Evolutionary conservation across 2,888 invertebrate genomes (phyloP).

Genomic region (Himalopsyche tibetana): DNA sequence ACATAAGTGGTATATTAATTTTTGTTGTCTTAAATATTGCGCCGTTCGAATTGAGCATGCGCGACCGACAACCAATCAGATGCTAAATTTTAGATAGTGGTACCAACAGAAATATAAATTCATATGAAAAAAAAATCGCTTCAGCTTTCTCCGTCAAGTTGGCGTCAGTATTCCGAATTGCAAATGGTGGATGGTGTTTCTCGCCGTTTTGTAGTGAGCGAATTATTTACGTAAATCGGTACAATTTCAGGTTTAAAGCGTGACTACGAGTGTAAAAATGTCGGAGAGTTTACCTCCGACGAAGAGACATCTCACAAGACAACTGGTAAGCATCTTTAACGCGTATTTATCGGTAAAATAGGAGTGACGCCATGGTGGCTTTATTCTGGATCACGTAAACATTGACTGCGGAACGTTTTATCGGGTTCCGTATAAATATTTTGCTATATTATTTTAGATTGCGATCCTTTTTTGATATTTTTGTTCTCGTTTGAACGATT

Average conservation of each 20-base stretch:
- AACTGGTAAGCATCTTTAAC: conserved; percentile 77
- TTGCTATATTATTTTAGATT: conserved; percentile 44
- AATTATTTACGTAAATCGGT: conserved; percentile 80
- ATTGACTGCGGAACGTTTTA: conserved; percentile 66
- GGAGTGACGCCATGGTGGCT: conserved; percentile 81
- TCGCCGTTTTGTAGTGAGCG: conserved; percentile 78
- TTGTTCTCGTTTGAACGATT: conserved; percentile 26
- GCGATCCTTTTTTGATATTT: conserved; percentile 46
- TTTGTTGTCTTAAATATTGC: conserved; percentile 52
- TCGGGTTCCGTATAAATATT: conserved; percentile 53
- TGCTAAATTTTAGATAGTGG: not conserved
- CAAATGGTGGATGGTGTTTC: conserved; percentile 79
- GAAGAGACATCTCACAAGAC: conserved; percentile 79
- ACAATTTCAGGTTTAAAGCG: conserved; percentile 71
- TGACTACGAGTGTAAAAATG: conserved; percentile 73
- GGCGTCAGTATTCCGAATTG: conserved; percentile 73
- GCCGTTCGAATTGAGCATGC: conserved; percentile 52
- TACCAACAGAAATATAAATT: conserved; percentile 71
- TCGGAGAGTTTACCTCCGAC: conserved; percentile 78
- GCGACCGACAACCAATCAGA: conserved; percentile 50
- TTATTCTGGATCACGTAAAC: conserved; percentile 82
- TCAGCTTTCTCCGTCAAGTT: conserved; percentile 69
- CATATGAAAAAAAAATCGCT: conserved; percentile 66
- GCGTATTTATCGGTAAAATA: conserved; percentile 54
- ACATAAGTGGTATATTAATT: conserved; percentile 16